Evolutionary conservation across 2,888 invertebrate genomes (phyloP), one percentile per base, ranked within the genome.

Genomic region (Mesodorylaimus sp.): DNA sequence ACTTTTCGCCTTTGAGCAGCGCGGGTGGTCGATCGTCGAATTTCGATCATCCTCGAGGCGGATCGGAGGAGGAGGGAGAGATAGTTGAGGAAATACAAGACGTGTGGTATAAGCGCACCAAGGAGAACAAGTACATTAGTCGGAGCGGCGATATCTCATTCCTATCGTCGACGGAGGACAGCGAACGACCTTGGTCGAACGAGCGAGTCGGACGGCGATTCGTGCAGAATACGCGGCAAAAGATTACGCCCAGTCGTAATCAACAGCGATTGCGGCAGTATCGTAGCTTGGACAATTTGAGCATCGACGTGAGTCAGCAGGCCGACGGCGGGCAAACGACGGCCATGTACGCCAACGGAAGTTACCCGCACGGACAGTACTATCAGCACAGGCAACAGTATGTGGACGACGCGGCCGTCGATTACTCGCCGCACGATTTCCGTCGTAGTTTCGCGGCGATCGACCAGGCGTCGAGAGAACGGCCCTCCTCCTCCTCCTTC

Each of bases 401-500:
- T 10, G 7, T 16, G 32, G 10, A 32, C 10, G 10, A 16, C 32
- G 32, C 7, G 10, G 32, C 16, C 32, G 32, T 32, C 32, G 53
- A 53, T 37, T 53, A 53, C 36, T 29, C 44, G 2, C 7, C 47
- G 21, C 53, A 48, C 10, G 47, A 51, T 37, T 53, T 53, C 36
- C 50, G 47, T 1, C 25, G 29, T 27, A 43, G 19, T 21, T 52
- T 51, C 42, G 48, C 43, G 3, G 45, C 38, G 2, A 53, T 53
- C 29, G 45, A 53, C 19, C 38, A 48, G 25, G 51, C 53, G 10
- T 24, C 50, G 19, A 2, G 42, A 3, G 10, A 24, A 10, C 19
- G 42, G 19, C 21, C 5, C 2, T 5, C 44, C 36, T 41, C 19
- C 13, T 41, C 7, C n/a, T n/a, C 24, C 7, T n/a, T n/a, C n/a